A percentile compares a stretch with the other conserved stretches of the same genome.
These are phyloP conservation scores for Willisornis vidua DNA, from an alignment of 2,113 vertebrate genomes.

Conservation along the genomic window DNA sequence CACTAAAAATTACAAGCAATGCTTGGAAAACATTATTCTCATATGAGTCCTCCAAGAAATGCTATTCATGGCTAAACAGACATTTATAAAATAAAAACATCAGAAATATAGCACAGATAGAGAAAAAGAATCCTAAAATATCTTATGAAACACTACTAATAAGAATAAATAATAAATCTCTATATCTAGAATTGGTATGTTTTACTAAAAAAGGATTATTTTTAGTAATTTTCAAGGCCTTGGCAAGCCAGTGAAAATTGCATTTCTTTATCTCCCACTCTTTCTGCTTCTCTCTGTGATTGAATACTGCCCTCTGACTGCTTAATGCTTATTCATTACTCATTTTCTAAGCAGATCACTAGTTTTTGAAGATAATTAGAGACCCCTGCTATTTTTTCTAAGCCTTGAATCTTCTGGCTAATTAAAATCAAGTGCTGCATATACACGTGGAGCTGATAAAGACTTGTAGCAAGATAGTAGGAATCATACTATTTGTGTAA, in stretches of 20 bases:
- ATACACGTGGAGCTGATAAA: conserved; percentile 37
- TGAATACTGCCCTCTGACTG: conserved; percentile 59
- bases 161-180: neutral
- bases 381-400: conserved; percentile 49
- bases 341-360: conserved; percentile 62
- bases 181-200: neutral
- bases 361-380: conserved; percentile 72
- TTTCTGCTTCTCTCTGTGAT: conserved; percentile 40
- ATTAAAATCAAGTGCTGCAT: conserved; percentile 67
- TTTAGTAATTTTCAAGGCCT: conserved; percentile 15
- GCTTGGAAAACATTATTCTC: neutral
- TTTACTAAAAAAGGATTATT: conserved; percentile 17
- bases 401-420: conserved; percentile 65
- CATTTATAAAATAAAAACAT: neutral
- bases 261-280: conserved; percentile 44
- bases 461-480: neutral
- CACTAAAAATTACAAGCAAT: conserved; percentile 27
- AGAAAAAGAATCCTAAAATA: neutral
- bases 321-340: conserved; percentile 62
- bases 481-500: neutral
- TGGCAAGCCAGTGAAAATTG: conserved; percentile 21
- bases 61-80: neutral
- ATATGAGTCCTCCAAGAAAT: neutral
- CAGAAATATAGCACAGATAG: neutral
- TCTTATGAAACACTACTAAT: neutral